Percentiles rank a stretch among this genome's conserved stretches.
These are phyloP conservation scores for Melieria picta DNA, from an alignment of 2,888 invertebrate genomes.

Conservation along the genomic window DNA sequence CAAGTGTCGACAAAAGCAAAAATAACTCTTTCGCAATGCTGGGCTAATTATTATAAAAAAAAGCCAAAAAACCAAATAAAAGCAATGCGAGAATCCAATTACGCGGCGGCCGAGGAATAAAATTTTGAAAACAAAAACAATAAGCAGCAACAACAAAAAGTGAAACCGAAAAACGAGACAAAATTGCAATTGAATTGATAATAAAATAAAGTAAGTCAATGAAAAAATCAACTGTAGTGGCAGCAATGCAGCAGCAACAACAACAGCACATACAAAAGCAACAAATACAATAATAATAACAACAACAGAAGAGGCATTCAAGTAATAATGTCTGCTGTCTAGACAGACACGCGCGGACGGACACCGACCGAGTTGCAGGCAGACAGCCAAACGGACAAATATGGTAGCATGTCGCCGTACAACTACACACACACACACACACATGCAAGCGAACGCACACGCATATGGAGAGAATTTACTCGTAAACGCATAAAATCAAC, in stretches of 20 bases:
- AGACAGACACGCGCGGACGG: constrained; percentile 40
- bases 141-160: neutral
- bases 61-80: no score
- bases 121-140: neutral
- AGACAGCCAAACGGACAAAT: constrained; percentile 33
- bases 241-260: constrained; percentile 18
- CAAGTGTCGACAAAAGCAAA: no score
- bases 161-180: neutral
- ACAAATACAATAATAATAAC: constrained; percentile 23
- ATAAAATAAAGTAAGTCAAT: constrained; percentile 23
- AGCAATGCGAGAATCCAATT: no score
- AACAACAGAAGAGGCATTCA: constrained; percentile 43
- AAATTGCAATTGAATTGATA: constrained; percentile 22
- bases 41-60: no score
- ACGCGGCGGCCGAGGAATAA: no score
- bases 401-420: no score
- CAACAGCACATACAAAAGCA: constrained; percentile 30
- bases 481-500: constrained; percentile 24
- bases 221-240: neutral
- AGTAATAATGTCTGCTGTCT: constrained; percentile 47
- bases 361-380: constrained; percentile 1
- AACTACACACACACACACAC: neutral
- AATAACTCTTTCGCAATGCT: no score
- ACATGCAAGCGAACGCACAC: constrained; percentile 1
- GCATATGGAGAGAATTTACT: constrained; percentile 5